These are phyloP conservation scores for Lithophane socia DNA, from an alignment of 2,888 invertebrate genomes.

Conservation along the genomic window DNA sequence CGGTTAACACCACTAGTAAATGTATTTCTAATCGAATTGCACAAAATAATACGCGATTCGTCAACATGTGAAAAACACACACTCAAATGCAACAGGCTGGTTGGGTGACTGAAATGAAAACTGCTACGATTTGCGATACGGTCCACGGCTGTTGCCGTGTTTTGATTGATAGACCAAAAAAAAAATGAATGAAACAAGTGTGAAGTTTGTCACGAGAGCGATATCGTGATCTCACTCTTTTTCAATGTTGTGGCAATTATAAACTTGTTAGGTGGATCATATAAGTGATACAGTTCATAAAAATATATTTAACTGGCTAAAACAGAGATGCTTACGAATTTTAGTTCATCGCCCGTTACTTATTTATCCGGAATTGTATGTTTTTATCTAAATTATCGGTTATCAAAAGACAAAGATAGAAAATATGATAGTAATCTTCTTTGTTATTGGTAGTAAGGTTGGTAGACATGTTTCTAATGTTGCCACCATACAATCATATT, in stretches of 20 bases:
- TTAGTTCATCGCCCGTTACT: neutral
- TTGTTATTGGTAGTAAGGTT: constrained; percentile 38
- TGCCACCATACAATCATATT: constrained; percentile 19
- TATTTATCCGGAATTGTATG: neutral
- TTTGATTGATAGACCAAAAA: constrained; percentile 71
- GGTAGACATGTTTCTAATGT: constrained; percentile 25
- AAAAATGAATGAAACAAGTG: constrained; percentile 74
- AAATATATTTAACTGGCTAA: neutral
- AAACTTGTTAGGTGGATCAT: neutral
- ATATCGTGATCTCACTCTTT: constrained; percentile 63
- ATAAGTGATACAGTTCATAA: neutral
- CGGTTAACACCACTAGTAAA: constrained; percentile 66
- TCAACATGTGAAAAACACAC: constrained; percentile 41
- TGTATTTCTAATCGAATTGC: constrained; percentile 64
- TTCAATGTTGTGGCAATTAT: constrained; percentile 38
- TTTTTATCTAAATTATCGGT: constrained; percentile 22
- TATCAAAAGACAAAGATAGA: constrained; percentile 65
- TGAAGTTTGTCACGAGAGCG: constrained; percentile 72
- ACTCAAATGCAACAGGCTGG: constrained; percentile 71
- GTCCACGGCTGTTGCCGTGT: constrained; percentile 65
- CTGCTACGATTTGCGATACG: constrained; percentile 72
- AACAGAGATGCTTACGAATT: constrained; percentile 1
- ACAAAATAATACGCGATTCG: constrained; percentile 61
- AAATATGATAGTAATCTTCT: constrained; percentile 29
- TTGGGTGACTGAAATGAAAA: constrained; percentile 73